These are phyloP conservation scores for Pachyseris speciosa DNA, from an alignment of 64 coral and sea anemone species.

Conservation along the genomic window DNA sequence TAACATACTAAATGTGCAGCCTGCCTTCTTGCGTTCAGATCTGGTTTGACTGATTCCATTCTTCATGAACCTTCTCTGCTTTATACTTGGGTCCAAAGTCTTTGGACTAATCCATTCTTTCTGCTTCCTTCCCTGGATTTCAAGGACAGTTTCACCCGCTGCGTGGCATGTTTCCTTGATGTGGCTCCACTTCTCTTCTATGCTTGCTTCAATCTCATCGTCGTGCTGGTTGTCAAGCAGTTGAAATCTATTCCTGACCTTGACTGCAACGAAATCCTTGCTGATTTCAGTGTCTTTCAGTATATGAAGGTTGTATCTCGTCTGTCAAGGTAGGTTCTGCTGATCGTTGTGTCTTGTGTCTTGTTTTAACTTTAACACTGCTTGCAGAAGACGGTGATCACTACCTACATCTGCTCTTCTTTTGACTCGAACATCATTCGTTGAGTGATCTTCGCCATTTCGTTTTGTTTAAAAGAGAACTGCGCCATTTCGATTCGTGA, in stretches of 20 bases:
- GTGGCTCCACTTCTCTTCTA: constrained; percentile 11
- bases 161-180: constrained; percentile 24
- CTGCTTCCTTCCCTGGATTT: constrained; percentile 8
- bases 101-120: constrained; percentile 34
- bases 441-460: no score
- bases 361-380: no score
- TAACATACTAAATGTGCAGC: neutral
- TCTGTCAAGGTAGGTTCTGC: no score
- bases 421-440: no score
- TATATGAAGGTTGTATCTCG: no score
- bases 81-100: neutral
- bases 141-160: constrained; percentile 8
- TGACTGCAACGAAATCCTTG: neutral
- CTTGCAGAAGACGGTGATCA: no score
- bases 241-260: constrained; percentile 29
- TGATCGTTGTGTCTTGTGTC: no score
- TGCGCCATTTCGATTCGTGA: no score
- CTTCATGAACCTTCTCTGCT: neutral
- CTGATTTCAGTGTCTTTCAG: no score
- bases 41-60: neutral
- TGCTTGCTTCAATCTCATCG: neutral
- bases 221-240: constrained; percentile 12
- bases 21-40: neutral
- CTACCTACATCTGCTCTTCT: no score
- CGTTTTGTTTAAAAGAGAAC: no score